Evolutionary conservation across 35 echinoderm and acorn worm genomes (phyloP).

Genomic region (Apostichopus japonicus): DNA sequence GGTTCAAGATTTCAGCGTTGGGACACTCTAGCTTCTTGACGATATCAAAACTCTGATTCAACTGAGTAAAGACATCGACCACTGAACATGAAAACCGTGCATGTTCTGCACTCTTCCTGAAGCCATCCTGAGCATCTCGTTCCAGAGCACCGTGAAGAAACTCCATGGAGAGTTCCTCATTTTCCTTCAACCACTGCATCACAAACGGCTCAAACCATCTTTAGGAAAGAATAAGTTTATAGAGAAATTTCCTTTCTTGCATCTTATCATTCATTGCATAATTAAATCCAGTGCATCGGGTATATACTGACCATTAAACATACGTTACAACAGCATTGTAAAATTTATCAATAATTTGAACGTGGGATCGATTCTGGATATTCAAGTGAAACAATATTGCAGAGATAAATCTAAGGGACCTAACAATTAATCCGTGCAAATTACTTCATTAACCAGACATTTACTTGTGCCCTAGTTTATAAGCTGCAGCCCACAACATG

Average conservation of each 20-base stretch:
- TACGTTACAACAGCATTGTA: no score
- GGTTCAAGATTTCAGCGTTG: conserved; percentile 81
- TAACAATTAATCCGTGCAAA: no score
- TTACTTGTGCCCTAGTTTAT: no score
- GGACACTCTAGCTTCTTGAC: conserved; percentile 95
- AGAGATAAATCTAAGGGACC: no score
- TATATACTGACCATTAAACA: no score
- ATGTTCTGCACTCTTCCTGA: conserved; percentile 96
- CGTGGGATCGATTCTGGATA: no score
- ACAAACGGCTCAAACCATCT: conserved; percentile 99
- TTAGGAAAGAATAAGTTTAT: neutral
- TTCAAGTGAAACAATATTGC: no score
- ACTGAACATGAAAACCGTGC: conserved; percentile 95
- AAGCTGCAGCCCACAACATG: no score
- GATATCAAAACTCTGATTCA: conserved; percentile 98
- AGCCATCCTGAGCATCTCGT: conserved; percentile 85
- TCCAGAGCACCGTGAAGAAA: conserved; percentile 90
- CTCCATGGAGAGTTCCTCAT: conserved; percentile 95
- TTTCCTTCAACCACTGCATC: conserved; percentile 96
- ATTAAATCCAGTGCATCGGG: no score
- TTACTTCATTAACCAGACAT: no score
- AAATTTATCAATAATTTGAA: no score
- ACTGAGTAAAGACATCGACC: conserved; percentile 95
- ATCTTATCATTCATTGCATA: neutral
- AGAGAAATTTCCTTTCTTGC: neutral